phyloP scores from a whole-genome alignment of 1,140 invertebrate species.

The Triops cancriformis region DNA sequence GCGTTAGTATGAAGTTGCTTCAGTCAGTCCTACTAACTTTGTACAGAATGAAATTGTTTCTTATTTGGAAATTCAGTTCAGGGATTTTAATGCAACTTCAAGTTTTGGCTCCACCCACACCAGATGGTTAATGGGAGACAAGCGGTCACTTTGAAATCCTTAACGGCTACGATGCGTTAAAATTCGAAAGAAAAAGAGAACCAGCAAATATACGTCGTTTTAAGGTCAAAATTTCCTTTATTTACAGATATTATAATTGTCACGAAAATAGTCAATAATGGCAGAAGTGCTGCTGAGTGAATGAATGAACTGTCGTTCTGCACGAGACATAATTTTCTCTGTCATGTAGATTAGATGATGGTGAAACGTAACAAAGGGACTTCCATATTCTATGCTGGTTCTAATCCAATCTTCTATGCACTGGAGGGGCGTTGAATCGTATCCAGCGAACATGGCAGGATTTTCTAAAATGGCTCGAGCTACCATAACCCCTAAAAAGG shows the following conservation, averaged over 20 bases:
- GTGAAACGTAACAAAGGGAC: slow-evolving; percentile 74
- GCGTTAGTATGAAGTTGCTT: too few species aligned
- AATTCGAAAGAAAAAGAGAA: too few species aligned
- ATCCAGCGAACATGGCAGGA: slow-evolving; percentile 74
- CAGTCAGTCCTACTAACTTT: too few species aligned
- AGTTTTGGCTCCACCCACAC: too few species aligned
- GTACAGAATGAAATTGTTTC: too few species aligned
- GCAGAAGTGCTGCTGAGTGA: slow-evolving; percentile 55
- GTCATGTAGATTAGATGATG: slow-evolving; percentile 91
- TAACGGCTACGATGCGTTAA: too few species aligned
- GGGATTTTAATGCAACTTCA: too few species aligned
- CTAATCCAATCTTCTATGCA: slow-evolving; percentile 82
- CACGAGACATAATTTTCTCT: slow-evolving; percentile 62
- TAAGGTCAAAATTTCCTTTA: neutral
- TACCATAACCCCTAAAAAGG: slow-evolving; percentile 64
- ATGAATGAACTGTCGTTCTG: slow-evolving; percentile 67
- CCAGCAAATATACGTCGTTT: neutral
- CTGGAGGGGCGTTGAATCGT: slow-evolving; percentile 54
- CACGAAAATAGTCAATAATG: slow-evolving; percentile 60
- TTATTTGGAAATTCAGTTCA: too few species aligned
- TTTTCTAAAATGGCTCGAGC: slow-evolving; percentile 83
- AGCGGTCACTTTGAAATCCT: too few species aligned
- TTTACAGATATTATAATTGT: slow-evolving; percentile 40
- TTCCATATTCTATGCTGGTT: slow-evolving; percentile 51
- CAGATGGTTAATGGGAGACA: too few species aligned